These are phyloP conservation scores for Cheilosia soror DNA, from an alignment of 2,888 invertebrate species.

Conservation along the genomic window DNA sequence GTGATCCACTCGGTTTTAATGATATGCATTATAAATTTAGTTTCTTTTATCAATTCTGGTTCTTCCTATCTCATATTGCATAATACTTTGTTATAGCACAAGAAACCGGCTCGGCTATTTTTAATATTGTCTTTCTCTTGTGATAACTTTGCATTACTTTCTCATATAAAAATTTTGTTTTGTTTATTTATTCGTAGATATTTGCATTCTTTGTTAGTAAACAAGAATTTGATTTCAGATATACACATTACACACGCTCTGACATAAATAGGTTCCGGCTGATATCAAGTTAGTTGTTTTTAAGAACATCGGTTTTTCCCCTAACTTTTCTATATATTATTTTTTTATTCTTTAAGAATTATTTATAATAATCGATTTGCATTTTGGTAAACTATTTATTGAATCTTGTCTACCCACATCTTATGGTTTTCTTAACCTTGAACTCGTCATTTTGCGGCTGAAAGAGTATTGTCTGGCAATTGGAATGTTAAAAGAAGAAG, in stretches of 20 bases:
- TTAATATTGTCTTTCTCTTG: neutral
- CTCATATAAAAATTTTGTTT: neutral
- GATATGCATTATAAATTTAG: neutral
- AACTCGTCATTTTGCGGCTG: neutral
- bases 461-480: neutral
- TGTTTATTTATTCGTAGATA: neutral
- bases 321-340: neutral
- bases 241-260: neutral
- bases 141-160: neutral
- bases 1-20: neutral
- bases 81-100: conserved; percentile 3
- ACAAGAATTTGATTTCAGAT: neutral
- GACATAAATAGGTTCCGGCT: neutral
- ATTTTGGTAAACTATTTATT: conserved; percentile 1
- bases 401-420: neutral
- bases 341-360: neutral
- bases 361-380: neutral
- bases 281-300: neutral
- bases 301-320: neutral
- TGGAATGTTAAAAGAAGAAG: neutral
- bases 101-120: neutral
- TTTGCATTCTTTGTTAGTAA: neutral
- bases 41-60: conserved; percentile 1
- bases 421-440: conserved; percentile 19
- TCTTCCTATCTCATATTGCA: neutral